Conservation (phyloP, 1,140 invertebrate species). For the Drosophila kohkoa region DNA sequence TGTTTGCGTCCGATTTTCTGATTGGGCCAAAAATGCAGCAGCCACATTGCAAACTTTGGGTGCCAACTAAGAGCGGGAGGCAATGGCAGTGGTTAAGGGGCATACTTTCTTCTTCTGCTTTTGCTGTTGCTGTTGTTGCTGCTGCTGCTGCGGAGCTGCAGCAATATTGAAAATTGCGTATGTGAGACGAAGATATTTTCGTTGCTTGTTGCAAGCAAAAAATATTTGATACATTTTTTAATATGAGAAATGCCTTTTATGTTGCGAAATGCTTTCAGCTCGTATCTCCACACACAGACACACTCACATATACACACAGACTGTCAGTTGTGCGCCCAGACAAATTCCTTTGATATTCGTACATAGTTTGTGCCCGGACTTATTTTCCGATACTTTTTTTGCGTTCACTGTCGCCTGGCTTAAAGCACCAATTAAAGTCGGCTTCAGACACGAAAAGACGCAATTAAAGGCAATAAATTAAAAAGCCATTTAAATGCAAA, state of each 20-base stretch:
- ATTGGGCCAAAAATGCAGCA: slow-evolving; percentile 45
- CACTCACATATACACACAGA: too few species aligned
- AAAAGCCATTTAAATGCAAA: slow-evolving; percentile 74
- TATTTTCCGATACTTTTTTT: slow-evolving; percentile 17
- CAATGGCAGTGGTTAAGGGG: background rate
- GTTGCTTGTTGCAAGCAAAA: slow-evolving; percentile 63
- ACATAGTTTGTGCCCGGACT: slow-evolving; percentile 29
- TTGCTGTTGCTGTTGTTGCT: background rate
- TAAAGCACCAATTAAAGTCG: slow-evolving; percentile 62
- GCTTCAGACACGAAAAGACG: background rate
- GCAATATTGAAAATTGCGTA: slow-evolving; percentile 81
- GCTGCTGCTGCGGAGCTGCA: background rate
- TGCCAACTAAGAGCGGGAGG: background rate
- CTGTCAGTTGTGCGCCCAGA: slow-evolving; percentile 9
- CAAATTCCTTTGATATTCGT: slow-evolving; percentile 62
- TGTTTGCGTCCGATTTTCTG: slow-evolving; percentile 48
- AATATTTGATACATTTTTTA: slow-evolving; percentile 82
- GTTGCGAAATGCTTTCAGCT: slow-evolving; percentile 63
- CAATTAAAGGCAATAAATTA: slow-evolving; percentile 78
- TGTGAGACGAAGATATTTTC: slow-evolving; percentile 69
- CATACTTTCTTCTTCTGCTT: background rate
- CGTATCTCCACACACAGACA: background rate
- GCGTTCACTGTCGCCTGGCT: slow-evolving; percentile 23
- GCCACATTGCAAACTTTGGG: slow-evolving; percentile 39
- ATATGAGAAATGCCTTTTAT: slow-evolving; percentile 81